Evolutionary conservation across 2,113 vertebrate genomes (phyloP), one percentile per base, ranked within the genome.

Genomic region (Calidris pygmaea): DNA sequence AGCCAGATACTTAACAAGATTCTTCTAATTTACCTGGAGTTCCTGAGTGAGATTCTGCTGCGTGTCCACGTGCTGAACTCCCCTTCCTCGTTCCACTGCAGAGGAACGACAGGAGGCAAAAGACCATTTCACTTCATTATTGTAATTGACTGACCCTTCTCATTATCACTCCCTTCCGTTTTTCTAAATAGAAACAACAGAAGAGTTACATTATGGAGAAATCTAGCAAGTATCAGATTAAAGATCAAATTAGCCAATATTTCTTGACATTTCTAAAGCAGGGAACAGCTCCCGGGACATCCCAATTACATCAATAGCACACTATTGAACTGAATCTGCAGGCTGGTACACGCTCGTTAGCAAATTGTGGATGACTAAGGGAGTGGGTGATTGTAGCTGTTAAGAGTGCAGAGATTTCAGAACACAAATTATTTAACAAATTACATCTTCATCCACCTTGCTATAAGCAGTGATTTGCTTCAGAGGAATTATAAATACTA

Each of bases 181-280:
- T 90, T 93, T 60, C 80, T 56, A 45, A 67, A 74, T n/a, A 60
- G 59, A 90, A 89, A 75, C 66, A 89, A 85, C 52, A 41, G 41
- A 81, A 65, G 10, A 41, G n/a, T 75, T 75, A 67, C 10, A 37
- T 55, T 65, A 35, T 47, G 43, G 43, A 78, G 65, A 59, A 50
- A 77, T 82, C n/a, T 56, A 89, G 16, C 43, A 85, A 74, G 23
- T 65, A 59, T 65, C 60, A 43, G 10, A 93, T 87, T 93, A 89
- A 85, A 82, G 81, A 87, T 47, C 55, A 92, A 85, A 95, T 83
- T 67, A 89, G 29, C 27, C 75, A 89, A 78, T 91, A 91, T 72
- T 85, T 94, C 43, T 55, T 94, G 62, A 89, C 52, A 78, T 81
- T 89, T 93, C n/a, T 78, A 63, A 91, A 91, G 56, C 35, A 68